Evolutionary conservation across 2,888 invertebrate genomes (phyloP).

Genomic region (Dastarcus helophoroides): DNA sequence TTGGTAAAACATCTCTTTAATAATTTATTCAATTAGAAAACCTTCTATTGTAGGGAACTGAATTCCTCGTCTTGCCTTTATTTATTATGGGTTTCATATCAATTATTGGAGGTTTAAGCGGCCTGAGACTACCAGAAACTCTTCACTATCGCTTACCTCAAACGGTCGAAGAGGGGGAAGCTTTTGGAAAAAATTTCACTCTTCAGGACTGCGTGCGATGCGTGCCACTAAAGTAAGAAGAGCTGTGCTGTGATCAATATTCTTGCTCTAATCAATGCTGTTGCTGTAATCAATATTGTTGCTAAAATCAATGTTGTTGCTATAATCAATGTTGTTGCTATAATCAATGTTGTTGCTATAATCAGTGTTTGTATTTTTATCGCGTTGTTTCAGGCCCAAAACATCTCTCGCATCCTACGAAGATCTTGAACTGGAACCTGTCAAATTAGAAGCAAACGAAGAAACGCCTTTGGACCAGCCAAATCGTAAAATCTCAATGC

Average conservation of each 20-base stretch:
- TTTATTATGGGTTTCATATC: slow-evolving; percentile 77
- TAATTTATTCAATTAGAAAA: no score
- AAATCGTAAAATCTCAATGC: slow-evolving; percentile 46
- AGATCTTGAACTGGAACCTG: slow-evolving; percentile 51
- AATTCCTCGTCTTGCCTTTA: slow-evolving; percentile 69
- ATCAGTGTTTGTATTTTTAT: not conserved
- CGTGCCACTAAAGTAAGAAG: slow-evolving; percentile 53
- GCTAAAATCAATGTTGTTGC: no score
- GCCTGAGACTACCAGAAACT: slow-evolving; percentile 74
- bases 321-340: no score
- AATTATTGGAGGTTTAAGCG: slow-evolving; percentile 68
- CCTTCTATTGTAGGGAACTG: slow-evolving; percentile 60
- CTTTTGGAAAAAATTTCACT: slow-evolving; percentile 74
- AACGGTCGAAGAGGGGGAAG: slow-evolving; percentile 79
- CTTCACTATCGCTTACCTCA: slow-evolving; percentile 72
- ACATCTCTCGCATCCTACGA: slow-evolving; percentile 48
- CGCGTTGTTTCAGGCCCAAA: slow-evolving; percentile 38
- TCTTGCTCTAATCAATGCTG: no score
- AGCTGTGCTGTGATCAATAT: no score
- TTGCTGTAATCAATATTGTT: no score
- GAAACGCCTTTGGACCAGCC: slow-evolving; percentile 36
- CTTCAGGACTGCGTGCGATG: slow-evolving; percentile 64
- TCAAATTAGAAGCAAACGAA: slow-evolving; percentile 39
- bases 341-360: not conserved
- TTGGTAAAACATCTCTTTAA: slow-evolving; percentile 48